Conservation (phyloP, 1,140 invertebrate species). For the Neocloeon triangulifer region DNA sequence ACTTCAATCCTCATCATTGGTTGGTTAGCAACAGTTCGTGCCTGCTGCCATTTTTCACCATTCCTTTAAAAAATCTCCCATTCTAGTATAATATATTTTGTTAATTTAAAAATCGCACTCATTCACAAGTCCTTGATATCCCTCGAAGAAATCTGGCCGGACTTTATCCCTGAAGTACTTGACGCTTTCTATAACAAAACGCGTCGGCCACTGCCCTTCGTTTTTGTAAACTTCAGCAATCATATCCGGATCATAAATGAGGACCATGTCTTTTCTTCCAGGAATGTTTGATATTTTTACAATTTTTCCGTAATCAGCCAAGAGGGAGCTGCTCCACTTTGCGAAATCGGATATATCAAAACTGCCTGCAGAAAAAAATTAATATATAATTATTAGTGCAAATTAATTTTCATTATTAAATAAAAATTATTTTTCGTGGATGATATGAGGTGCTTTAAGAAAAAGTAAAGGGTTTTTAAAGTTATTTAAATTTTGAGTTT, state of each 20-base stretch:
- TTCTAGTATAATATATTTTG: too few species aligned
- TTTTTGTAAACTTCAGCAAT: slow-evolving; percentile 23
- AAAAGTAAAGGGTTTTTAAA: too few species aligned
- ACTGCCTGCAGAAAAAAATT: not conserved
- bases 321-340: not conserved
- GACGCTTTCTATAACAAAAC: slow-evolving; percentile 5
- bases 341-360: not conserved
- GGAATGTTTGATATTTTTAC: slow-evolving; percentile 2
- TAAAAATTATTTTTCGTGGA: too few species aligned
- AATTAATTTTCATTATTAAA: too few species aligned
- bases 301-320: slow-evolving; percentile 1
- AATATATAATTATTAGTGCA: too few species aligned
- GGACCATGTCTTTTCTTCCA: slow-evolving; percentile 1
- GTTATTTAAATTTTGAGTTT: too few species aligned
- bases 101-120: too few species aligned
- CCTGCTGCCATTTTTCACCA: not conserved
- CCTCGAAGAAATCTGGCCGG: slow-evolving; percentile 7
- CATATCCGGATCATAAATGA: slow-evolving; percentile 16
- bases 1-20: too few species aligned
- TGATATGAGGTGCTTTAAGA: too few species aligned
- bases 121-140: not conserved
- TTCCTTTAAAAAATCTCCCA: too few species aligned
- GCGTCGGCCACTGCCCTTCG: slow-evolving; percentile 11
- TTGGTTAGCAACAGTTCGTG: not conserved
- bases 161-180: slow-evolving; percentile 6